Evolutionary conservation across 1,140 invertebrate species (phyloP).

Genomic region (Homalodisca vitripennis): DNA sequence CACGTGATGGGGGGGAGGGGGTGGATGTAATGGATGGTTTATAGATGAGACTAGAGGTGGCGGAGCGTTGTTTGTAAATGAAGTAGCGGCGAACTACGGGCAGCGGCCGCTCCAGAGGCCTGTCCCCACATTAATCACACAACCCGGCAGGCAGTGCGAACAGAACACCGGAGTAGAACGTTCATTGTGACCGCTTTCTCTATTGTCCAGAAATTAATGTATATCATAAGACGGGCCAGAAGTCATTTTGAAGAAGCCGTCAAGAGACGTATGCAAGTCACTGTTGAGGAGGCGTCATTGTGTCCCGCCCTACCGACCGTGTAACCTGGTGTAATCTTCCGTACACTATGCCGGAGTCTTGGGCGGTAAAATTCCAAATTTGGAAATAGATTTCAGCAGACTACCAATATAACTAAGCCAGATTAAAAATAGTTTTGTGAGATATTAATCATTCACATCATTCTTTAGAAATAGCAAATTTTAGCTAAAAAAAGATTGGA

Average conservation of each 20-base stretch:
- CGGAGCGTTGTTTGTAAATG: background rate
- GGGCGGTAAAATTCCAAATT: too few relatives aligned
- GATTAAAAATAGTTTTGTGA: too few relatives aligned
- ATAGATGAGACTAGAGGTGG: background rate
- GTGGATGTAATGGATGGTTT: background rate
- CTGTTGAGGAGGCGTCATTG: constrained; percentile 9
- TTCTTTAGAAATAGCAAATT: too few relatives aligned
- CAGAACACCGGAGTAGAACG: constrained; percentile 37
- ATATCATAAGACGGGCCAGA: constrained; percentile 7
- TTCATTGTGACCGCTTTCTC: constrained; percentile 19
- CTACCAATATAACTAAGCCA: too few relatives aligned
- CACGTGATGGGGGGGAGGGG: background rate
- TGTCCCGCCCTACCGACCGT: background rate
- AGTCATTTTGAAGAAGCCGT: constrained; percentile 17
- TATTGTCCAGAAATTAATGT: constrained; percentile 26
- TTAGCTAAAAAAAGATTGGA: too few relatives aligned
- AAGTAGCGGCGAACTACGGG: background rate
- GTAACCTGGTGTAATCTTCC: too few relatives aligned
- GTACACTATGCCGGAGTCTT: too few relatives aligned
- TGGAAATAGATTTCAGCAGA: too few relatives aligned
- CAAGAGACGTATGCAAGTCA: constrained; percentile 13
- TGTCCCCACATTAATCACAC: constrained; percentile 37
- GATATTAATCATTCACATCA: too few relatives aligned
- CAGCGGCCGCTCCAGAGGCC: background rate
- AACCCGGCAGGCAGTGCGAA: constrained; percentile 19